phyloP scores from a whole-genome alignment of 2,888 invertebrate genomes.

The Cyclophora punctaria region DNA sequence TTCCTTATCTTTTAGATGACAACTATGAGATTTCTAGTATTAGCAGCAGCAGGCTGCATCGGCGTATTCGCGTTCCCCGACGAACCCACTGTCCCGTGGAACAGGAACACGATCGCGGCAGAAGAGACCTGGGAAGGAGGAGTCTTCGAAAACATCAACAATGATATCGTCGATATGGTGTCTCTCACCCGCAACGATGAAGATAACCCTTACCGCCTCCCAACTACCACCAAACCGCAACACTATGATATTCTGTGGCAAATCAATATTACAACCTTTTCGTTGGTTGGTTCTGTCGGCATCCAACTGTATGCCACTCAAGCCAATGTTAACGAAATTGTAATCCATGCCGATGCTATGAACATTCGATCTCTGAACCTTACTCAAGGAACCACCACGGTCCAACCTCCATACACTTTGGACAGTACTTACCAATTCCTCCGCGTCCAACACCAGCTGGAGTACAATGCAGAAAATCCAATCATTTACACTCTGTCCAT shows the following conservation, averaged over 20 bases:
- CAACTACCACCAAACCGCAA: conserved; percentile 63
- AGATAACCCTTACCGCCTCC: conserved; percentile 44
- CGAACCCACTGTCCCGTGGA: conserved; percentile 20
- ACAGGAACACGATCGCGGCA: conserved; percentile 53
- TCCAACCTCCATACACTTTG: conserved; percentile 16
- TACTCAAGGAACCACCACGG: conserved; percentile 33
- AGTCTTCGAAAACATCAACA: conserved; percentile 44
- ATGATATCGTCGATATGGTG: not conserved
- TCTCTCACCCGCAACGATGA: conserved; percentile 15
- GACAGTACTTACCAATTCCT: conserved; percentile 41
- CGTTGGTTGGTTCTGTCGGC: conserved; percentile 47
- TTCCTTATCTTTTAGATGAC: conserved; percentile 41
- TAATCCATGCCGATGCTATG: conserved; percentile 47
- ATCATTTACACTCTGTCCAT: conserved; percentile 37
- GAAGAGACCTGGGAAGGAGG: conserved; percentile 54
- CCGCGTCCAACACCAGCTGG: conserved; percentile 22
- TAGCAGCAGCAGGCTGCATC: conserved; percentile 30
- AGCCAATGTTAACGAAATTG: conserved; percentile 39
- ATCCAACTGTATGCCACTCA: conserved; percentile 48
- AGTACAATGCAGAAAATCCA: conserved; percentile 24
- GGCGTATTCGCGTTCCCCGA: conserved; percentile 26
- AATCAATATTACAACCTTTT: conserved; percentile 42
- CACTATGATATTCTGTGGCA: conserved; percentile 67
- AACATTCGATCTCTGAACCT: conserved; percentile 43
- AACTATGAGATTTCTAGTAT: conserved; percentile 33